phyloP scores from a whole-genome alignment of 2,888 invertebrate species.

The Gryllus longicercus region DNA sequence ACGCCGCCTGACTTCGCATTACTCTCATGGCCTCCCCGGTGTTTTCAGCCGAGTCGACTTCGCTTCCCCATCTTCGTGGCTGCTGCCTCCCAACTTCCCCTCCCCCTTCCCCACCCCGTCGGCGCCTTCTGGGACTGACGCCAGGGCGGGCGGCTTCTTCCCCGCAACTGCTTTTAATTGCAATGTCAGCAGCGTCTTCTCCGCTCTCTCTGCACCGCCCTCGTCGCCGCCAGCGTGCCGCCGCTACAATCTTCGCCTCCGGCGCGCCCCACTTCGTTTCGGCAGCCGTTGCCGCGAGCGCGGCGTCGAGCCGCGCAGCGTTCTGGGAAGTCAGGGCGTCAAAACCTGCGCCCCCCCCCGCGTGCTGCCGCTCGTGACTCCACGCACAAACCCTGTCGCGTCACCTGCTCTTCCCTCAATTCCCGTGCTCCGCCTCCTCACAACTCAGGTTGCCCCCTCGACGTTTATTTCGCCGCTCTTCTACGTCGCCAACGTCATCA shows the following conservation, averaged over 20 bases:
- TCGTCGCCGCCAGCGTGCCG: not conserved
- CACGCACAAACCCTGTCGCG: no score
- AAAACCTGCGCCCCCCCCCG: no score
- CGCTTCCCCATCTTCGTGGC: not conserved
- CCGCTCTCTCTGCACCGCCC: not conserved
- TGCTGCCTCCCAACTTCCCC: not conserved
- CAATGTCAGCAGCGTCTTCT: conserved; percentile 4
- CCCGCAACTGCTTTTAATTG: not conserved
- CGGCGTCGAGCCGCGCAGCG: no score
- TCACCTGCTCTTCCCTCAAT: no score
- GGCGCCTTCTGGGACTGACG: conserved; percentile 17
- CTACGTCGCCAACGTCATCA: not conserved
- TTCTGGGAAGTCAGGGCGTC: no score
- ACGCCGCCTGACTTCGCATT: no score
- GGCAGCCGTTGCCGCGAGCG: no score
- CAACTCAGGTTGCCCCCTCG: not conserved
- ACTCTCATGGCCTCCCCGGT: no score
- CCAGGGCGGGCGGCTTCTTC: not conserved
- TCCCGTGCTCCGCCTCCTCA: no score
- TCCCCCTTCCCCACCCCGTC: not conserved
- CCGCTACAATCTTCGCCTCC: not conserved
- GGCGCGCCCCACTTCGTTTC: not conserved
- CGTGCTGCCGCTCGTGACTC: no score
- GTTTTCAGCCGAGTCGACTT: no score
- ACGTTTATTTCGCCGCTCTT: not conserved